Evolutionary conservation across 2,797 vertebrate species (phyloP).

Genomic region (Crenuchus spilurus): DNA sequence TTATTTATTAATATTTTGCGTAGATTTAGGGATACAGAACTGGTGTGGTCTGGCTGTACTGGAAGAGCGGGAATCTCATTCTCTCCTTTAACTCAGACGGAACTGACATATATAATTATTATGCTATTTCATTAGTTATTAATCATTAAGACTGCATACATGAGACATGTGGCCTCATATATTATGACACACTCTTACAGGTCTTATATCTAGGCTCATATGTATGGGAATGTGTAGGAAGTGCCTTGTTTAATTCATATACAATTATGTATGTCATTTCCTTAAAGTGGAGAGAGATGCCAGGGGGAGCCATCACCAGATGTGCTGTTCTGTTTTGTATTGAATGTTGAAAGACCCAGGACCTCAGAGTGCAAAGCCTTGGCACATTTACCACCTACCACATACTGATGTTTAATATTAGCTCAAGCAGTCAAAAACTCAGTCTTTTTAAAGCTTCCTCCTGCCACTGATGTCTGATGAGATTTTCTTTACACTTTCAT

Average conservation of each 20-base stretch:
- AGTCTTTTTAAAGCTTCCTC: background rate
- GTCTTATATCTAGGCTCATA: constrained; percentile 73
- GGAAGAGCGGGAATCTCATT: constrained; percentile 74
- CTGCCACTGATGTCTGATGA: background rate
- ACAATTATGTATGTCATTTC: constrained; percentile 81
- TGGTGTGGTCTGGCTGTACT: constrained; percentile 79
- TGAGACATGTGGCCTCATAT: constrained; percentile 65
- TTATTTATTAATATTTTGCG: constrained; percentile 80
- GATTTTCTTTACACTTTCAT: background rate
- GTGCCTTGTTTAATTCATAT: constrained; percentile 78
- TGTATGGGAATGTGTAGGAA: constrained; percentile 77
- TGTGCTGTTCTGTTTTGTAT: constrained; percentile 67
- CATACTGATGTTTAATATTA: background rate
- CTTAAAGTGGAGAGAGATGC: constrained; percentile 72
- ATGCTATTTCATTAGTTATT: constrained; percentile 67
- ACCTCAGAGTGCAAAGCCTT: constrained; percentile 66
- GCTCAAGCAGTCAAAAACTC: background rate
- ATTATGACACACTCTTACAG: constrained; percentile 71
- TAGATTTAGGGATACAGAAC: constrained; percentile 75
- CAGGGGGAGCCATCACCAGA: constrained; percentile 71
- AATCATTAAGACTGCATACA: constrained; percentile 67
- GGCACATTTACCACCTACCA: constrained; percentile 13
- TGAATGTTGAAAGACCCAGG: constrained; percentile 78
- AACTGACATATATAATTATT: constrained; percentile 81
- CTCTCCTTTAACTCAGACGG: constrained; percentile 72